Evolutionary conservation across 2,888 invertebrate species (phyloP).

Genomic region (Standfussiana lucernea): DNA sequence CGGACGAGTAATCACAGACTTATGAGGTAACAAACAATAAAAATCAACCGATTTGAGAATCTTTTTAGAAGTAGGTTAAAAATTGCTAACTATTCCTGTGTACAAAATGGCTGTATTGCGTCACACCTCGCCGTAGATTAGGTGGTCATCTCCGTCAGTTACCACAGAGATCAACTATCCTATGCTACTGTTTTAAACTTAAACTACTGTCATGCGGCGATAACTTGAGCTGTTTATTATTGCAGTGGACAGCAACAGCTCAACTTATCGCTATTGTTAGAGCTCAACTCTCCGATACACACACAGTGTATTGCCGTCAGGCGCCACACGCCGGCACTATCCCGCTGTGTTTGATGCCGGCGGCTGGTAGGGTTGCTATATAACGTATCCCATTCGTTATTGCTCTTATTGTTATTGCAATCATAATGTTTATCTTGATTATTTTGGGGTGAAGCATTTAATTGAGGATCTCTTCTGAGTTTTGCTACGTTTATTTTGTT

Average conservation of each 20-base stretch:
- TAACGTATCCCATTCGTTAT: slow-evolving; percentile 43
- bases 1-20: too few species aligned
- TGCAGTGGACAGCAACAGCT: not conserved
- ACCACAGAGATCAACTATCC: not conserved
- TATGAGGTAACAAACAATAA: too few species aligned
- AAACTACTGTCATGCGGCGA: not conserved
- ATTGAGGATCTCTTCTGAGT: not conserved
- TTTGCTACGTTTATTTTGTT: not conserved
- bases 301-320: slow-evolving; percentile 55
- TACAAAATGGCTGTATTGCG: not conserved
- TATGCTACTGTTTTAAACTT: not conserved
- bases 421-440: slow-evolving; percentile 29
- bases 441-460: slow-evolving; percentile 3
- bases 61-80: too few species aligned
- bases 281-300: slow-evolving; percentile 35
- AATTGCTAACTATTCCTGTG: not conserved
- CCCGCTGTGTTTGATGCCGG: slow-evolving; percentile 65
- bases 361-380: slow-evolving; percentile 57
- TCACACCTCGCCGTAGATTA: not conserved
- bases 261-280: not conserved
- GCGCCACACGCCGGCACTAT: slow-evolving; percentile 64
- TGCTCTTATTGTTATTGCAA: slow-evolving; percentile 36
- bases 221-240: not conserved
- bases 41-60: too few species aligned
- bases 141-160: not conserved